phyloP scores from a whole-genome alignment of 2,888 invertebrate species.

The Cerceris ruficornis region DNA sequence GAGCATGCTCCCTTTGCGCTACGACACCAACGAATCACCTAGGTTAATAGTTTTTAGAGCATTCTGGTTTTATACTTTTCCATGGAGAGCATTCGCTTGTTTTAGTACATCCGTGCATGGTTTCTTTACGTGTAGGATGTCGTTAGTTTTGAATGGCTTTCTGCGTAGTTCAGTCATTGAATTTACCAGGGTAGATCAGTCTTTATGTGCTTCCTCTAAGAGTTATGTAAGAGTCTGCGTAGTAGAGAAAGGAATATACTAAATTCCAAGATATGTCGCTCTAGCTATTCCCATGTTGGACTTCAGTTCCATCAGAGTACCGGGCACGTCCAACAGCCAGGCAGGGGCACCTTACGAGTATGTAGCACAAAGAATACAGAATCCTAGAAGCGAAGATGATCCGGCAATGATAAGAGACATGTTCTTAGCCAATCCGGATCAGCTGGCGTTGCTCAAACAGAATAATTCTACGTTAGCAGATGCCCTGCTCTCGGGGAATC shows the following conservation, averaged over 20 bases:
- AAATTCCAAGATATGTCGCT: conserved; percentile 61
- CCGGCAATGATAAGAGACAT: conserved; percentile 92
- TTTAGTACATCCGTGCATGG: not conserved
- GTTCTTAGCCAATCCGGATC: conserved; percentile 95
- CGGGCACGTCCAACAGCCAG: conserved; percentile 81
- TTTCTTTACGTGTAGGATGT: not conserved
- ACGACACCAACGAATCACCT: too few species aligned
- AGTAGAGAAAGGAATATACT: conserved; percentile 49
- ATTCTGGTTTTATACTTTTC: too few species aligned
- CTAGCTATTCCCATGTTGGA: conserved; percentile 87
- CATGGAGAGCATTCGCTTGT: too few species aligned
- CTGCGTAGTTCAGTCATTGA: not conserved
- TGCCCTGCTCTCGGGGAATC: conserved; percentile 92
- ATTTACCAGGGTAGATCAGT: not conserved
- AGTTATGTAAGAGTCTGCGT: conserved; percentile 21
- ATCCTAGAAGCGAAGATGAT: conserved; percentile 87
- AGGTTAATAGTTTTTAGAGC: too few species aligned
- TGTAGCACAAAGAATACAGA: conserved; percentile 71
- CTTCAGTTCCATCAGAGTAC: conserved; percentile 93
- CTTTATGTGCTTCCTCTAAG: conserved; percentile 5
- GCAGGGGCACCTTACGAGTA: conserved; percentile 25
- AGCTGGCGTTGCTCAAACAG: conserved; percentile 94
- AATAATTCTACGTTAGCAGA: conserved; percentile 96
- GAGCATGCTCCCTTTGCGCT: too few species aligned
- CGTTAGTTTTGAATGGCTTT: not conserved